Evolutionary conservation across 2,797 vertebrate species (phyloP), one percentile per base, ranked within the genome.

Genomic region (Yasuhikotakia modesta): DNA sequence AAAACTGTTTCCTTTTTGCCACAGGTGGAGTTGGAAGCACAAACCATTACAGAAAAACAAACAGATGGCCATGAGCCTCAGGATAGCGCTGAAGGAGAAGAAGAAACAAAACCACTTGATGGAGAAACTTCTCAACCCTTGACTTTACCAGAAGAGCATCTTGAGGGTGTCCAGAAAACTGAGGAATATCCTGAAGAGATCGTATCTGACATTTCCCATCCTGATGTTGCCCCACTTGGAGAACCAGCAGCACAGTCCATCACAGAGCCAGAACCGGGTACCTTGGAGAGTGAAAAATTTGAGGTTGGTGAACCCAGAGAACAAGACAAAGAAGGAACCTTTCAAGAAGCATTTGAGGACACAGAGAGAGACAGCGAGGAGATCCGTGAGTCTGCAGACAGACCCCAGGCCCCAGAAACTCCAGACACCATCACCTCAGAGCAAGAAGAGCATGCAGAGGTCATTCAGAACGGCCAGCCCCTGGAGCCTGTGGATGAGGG

Each of bases 1-100:
- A 73, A 57, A 63, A 57, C 10, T 32, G 19, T 45, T 61, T 58
- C 22, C 55, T 2, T 10, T 79, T 69, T 84, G 64, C 72, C 68
- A 46, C 73, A 94, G 93, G 84, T 93, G 82, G 87, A 88, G 81
- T 17, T 64, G 35, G 87, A 87, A 68, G 61, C 13, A n/a, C 0
- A 24, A 16, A 35, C 45, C 46, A 1, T 52, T 12, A 76, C 69
- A 82, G 84, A 53, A 60, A 70, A 80, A 50, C 69, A 76, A 39
- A 52, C 72, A 73, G 77, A 74, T 32, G 60, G 21, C 0, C 1
- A 24, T 7, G 8, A 52, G 70, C 46, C 35, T 16, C 57, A 52
- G 58, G 43, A 17, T 0, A 3, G 1, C 1, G 73, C 2, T 74
- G 82, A 79, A 52, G 68, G 75, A 30, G 32, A 69, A 1, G 71